Evolutionary conservation across 1,140 invertebrate species (phyloP).

Genomic region (Zelostemma sp.): DNA sequence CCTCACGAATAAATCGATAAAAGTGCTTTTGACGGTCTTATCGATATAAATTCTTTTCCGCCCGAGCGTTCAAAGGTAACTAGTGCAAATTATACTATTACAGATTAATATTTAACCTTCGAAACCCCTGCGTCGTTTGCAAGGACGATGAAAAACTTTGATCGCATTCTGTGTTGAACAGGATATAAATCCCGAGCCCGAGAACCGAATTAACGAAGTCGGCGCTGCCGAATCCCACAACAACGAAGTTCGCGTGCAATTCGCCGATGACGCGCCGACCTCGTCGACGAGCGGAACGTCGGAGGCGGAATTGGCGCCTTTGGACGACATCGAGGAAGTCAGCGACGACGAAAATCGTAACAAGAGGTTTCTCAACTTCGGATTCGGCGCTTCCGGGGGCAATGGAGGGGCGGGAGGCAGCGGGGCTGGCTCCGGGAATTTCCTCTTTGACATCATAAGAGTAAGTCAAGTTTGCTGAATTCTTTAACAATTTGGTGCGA

Average conservation of each 20-base stretch:
- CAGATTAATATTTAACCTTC: no score
- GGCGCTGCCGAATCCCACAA: constrained; percentile 72
- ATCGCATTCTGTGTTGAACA: constrained; percentile 46
- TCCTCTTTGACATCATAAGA: constrained; percentile 88
- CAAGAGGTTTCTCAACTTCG: constrained; percentile 83
- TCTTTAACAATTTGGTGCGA: neutral
- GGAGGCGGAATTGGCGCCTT: constrained; percentile 68
- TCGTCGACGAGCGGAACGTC: constrained; percentile 67
- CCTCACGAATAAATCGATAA: no score
- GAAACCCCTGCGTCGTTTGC: no score
- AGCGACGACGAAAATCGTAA: constrained; percentile 83
- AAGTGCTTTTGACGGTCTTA: no score
- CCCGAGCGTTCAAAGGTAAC: no score
- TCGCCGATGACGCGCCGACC: constrained; percentile 70
- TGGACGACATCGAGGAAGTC: constrained; percentile 74
- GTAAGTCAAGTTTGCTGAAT: constrained; percentile 71
- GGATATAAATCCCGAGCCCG: constrained; percentile 65
- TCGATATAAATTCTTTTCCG: no score
- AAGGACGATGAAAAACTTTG: no score
- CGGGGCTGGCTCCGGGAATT: constrained; percentile 84
- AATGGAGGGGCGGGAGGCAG: constrained; percentile 69
- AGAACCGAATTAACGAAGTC: constrained; percentile 65
- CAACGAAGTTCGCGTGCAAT: constrained; percentile 75
- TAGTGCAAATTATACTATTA: no score
- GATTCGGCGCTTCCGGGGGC: constrained; percentile 68